Percentiles rank a stretch among this genome's conserved stretches.
phyloP scores from a whole-genome alignment of 2,888 invertebrate species.

The Panzeria rudis region DNA sequence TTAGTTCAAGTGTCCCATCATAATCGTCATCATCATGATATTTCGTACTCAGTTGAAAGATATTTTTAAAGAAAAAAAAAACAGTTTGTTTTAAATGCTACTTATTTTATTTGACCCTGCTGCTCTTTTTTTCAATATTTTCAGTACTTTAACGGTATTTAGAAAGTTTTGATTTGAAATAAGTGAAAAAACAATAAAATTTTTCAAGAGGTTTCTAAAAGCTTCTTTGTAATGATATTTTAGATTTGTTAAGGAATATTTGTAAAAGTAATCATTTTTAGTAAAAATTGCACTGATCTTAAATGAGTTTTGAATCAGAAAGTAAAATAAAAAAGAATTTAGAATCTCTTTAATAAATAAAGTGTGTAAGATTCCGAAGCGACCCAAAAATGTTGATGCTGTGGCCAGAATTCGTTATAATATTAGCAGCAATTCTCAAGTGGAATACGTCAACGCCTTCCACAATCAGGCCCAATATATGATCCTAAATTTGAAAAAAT shows the following conservation, averaged over 20 bases:
- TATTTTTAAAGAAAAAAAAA: constrained; percentile 24
- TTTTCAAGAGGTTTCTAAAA: constrained; percentile 24
- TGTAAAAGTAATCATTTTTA: not conserved
- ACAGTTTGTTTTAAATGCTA: constrained; percentile 6
- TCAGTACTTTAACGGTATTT: constrained; percentile 25
- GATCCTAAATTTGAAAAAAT: too few species aligned
- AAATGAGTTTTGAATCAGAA: too few species aligned
- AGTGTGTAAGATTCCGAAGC: too few species aligned
- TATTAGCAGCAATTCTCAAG: too few species aligned
- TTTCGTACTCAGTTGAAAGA: constrained; percentile 36
- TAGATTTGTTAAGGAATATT: not conserved
- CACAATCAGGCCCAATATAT: too few species aligned
- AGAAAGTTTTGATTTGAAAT: constrained; percentile 45
- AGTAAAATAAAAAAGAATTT: too few species aligned
- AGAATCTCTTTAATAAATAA: too few species aligned
- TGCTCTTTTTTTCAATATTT: constrained; percentile 7
- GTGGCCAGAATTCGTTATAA: too few species aligned
- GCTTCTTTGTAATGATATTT: constrained; percentile 16
- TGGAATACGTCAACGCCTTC: too few species aligned
- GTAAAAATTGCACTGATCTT: too few species aligned
- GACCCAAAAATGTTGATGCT: too few species aligned
- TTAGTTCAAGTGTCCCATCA: constrained; percentile 72
- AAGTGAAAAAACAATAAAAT: not conserved
- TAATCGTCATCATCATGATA: constrained; percentile 54
- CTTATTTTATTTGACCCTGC: constrained; percentile 18